A percentile compares a stretch with the other conserved stretches of the same genome.
Conservation (phyloP, 2,113 vertebrate genomes). For the Nycticebus coucang region DNA sequence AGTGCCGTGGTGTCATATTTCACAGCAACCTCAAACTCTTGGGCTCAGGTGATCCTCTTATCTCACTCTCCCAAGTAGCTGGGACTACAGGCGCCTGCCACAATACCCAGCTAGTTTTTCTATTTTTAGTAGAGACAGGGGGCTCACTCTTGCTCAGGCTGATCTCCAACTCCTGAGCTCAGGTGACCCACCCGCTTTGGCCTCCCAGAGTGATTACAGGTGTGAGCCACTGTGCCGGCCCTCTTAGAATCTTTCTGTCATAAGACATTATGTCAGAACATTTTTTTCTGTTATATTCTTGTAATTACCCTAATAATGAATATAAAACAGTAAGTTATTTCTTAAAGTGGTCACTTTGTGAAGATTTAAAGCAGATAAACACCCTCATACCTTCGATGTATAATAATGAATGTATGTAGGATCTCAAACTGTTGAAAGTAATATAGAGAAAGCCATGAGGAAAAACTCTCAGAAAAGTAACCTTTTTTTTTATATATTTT, state of each 20-base stretch:
- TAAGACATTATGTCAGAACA: neutral
- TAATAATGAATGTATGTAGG: neutral
- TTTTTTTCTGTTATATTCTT: neutral
- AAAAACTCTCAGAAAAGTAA: neutral
- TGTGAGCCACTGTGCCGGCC: too few species aligned
- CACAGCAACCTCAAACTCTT: too few species aligned
- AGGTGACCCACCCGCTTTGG: too few species aligned
- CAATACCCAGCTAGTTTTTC: too few species aligned
- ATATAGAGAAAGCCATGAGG: neutral
- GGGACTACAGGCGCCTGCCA: too few species aligned
- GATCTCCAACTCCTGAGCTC: too few species aligned
- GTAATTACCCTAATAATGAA: neutral
- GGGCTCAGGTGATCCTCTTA: too few species aligned
- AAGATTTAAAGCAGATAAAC: conserved; percentile 25
- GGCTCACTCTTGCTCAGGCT: too few species aligned
- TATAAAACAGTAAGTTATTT: conserved; percentile 11
- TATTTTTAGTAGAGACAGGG: too few species aligned
- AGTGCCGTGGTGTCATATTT: too few species aligned
- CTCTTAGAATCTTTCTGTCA: neutral
- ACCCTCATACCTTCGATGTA: neutral
- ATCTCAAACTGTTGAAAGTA: conserved; percentile 17
- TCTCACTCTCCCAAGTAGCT: too few species aligned
- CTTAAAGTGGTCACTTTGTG: neutral
- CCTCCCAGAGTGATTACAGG: too few species aligned
- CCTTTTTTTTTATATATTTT: neutral